phyloP scores from a whole-genome alignment of 2,797 vertebrate genomes.

The Anguilla marmorata region DNA sequence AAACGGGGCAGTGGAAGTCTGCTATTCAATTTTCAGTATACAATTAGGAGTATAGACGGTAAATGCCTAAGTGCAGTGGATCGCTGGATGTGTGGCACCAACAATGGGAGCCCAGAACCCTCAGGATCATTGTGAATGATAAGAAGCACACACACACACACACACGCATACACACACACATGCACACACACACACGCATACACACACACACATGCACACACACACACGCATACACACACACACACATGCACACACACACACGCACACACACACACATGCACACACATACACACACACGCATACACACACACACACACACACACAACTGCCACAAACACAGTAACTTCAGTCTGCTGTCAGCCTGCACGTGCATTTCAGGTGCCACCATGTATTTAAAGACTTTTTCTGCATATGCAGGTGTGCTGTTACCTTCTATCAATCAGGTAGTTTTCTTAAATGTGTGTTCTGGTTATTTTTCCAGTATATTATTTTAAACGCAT shows the following conservation, averaged over 20 bases:
- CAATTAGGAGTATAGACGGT: background rate
- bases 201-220: too few species aligned
- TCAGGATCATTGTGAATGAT: background rate
- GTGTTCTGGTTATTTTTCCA: background rate
- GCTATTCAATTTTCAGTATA: background rate
- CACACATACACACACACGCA: background rate
- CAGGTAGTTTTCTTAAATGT: slow-evolving; percentile 14
- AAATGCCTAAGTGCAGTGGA: background rate
- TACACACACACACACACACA: background rate
- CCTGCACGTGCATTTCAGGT: background rate
- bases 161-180: slow-evolving; percentile 17
- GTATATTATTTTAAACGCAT: slow-evolving; percentile 20
- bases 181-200: background rate
- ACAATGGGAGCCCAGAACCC: background rate
- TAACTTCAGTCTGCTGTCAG: background rate
- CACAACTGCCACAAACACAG: background rate
- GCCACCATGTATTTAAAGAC: slow-evolving; percentile 22
- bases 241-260: background rate
- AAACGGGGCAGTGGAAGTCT: too few species aligned
- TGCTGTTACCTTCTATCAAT: slow-evolving; percentile 29
- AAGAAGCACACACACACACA: background rate
- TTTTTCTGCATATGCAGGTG: slow-evolving; percentile 31
- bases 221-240: too few species aligned
- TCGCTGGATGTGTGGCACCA: background rate
- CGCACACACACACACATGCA: background rate